These are phyloP conservation scores for Acronicta leporina DNA, from an alignment of 2,888 invertebrate species.

Conservation along the genomic window DNA sequence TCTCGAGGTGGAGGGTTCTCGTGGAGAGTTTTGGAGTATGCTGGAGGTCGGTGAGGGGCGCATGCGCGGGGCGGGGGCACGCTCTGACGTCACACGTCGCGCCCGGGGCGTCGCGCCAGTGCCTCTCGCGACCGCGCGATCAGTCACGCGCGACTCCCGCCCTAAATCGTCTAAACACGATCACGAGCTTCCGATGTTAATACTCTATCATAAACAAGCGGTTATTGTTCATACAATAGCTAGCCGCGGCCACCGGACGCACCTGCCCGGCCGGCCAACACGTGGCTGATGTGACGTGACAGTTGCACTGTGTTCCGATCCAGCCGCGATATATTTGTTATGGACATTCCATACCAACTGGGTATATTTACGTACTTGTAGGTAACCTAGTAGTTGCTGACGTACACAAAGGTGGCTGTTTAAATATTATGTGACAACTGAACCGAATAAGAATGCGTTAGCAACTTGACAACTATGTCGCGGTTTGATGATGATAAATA, in stretches of 20 bases:
- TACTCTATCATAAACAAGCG: constrained; percentile 73
- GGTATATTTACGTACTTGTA: constrained; percentile 46
- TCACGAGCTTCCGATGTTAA: constrained; percentile 83
- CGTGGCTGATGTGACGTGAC: constrained; percentile 64
- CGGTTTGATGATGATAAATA: constrained; percentile 35
- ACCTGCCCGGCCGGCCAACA: constrained; percentile 53
- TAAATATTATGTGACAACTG: constrained; percentile 48
- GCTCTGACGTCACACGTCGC: constrained; percentile 84
- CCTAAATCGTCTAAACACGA: constrained; percentile 75
- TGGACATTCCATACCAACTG: constrained; percentile 57
- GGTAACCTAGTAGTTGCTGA: constrained; percentile 19
- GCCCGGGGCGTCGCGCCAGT: constrained; percentile 84
- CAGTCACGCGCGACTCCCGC: constrained; percentile 83
- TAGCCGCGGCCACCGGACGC: constrained; percentile 39
- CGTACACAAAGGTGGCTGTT: constrained; percentile 27
- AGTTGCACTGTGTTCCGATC: constrained; percentile 54
- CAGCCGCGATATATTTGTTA: constrained; percentile 58
- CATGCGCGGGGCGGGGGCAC: constrained; percentile 81
- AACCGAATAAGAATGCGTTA: constrained; percentile 22
- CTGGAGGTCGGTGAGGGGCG: constrained; percentile 67
- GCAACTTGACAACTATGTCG: constrained; percentile 34
- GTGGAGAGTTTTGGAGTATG: constrained; percentile 81
- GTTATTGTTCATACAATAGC: constrained; percentile 55
- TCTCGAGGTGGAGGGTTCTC: constrained; percentile 86
- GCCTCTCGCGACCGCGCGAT: constrained; percentile 84